A percentile compares a stretch with the other conserved stretches of the same genome.
Conservation (phyloP, 2,113 vertebrate genomes). For the Python bivittatus region DNA sequence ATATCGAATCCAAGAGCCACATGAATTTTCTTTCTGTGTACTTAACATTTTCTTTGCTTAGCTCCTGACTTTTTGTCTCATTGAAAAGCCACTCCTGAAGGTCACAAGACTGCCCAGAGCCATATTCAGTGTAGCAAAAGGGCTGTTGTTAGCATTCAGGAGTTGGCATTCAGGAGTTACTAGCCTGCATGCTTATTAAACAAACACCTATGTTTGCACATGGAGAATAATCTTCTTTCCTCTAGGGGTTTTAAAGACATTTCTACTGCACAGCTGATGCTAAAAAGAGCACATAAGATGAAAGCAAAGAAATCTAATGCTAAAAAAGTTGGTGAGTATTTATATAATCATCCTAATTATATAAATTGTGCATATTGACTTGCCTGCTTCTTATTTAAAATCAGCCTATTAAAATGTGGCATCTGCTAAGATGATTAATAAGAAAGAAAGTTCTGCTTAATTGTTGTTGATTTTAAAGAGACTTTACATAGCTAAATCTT, state of each 20-base stretch:
- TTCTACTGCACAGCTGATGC: constrained; percentile 86
- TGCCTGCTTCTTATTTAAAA: constrained; percentile 8
- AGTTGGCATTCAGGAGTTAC: background rate
- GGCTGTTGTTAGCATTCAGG: background rate
- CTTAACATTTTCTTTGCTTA: background rate
- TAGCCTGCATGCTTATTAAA: background rate
- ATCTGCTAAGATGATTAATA: background rate
- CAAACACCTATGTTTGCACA: constrained; percentile 41
- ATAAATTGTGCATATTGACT: constrained; percentile 9
- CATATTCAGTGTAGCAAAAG: background rate
- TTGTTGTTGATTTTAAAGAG: background rate
- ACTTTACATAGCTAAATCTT: background rate
- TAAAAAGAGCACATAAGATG: constrained; percentile 93
- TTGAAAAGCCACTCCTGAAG: background rate
- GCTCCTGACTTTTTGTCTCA: background rate
- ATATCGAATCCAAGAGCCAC: background rate
- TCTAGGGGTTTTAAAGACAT: constrained; percentile 88
- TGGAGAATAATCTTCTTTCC: constrained; percentile 54
- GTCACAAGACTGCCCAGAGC: background rate
- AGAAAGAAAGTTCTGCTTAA: background rate
- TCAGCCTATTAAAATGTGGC: no score
- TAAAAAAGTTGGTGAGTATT: constrained; percentile 79
- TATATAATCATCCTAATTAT: constrained; percentile 28
- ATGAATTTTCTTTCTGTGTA: background rate
- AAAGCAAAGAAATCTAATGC: constrained; percentile 75